Base-by-base conservation (phyloP, 1,140 invertebrate species). In the Euschistus heros region DNA sequence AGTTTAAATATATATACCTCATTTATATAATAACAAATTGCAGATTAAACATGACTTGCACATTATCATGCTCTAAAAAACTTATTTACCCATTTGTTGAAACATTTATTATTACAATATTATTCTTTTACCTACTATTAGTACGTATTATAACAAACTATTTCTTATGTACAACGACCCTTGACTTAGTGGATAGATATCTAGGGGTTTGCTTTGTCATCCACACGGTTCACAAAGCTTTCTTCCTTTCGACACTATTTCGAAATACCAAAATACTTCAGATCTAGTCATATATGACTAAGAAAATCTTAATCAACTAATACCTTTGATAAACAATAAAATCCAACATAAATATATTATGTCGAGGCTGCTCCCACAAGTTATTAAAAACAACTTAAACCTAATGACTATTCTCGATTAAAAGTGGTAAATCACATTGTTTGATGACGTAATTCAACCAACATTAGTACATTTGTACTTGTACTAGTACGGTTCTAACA, bases 121-220 rank as follows among this genome's bases (percentile, higher is more conserved):
- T 20, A 18, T 20, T 52, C 14, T 50, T 47, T 46, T 26, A 63
- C 18, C 17, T 63, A 24, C 22, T 63, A 33, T 63, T 52, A 63
- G n/a, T 27, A 27, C 18, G 20, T 61, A 65, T 47, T 66, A 63
- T 61, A 61, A 65, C 27, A 64, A 65, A 55, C 47, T 37, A 42
- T 62, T 37, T 55, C 59, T n/a, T 62, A 54, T 66, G 59, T 62
- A 66, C 61, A 62, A 62, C 61, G 65, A 66, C 65, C 65, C 65
- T 66, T 66, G 65, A 66, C 33, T 37, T 37, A 54, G 65, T 66
- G 59, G 65, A 66, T 63, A 66, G 65, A 66, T 66, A 66, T 59
- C 26, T 46, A 50, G 47, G 47, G n/a, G n/a, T 20, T 44, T 20
- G 47, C 47, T n/a, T 50, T 50, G 47, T 47, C 30, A 30, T 30